Evolutionary conservation across 2,797 vertebrate genomes (phyloP).

Genomic region (Fratercula arctica): DNA sequence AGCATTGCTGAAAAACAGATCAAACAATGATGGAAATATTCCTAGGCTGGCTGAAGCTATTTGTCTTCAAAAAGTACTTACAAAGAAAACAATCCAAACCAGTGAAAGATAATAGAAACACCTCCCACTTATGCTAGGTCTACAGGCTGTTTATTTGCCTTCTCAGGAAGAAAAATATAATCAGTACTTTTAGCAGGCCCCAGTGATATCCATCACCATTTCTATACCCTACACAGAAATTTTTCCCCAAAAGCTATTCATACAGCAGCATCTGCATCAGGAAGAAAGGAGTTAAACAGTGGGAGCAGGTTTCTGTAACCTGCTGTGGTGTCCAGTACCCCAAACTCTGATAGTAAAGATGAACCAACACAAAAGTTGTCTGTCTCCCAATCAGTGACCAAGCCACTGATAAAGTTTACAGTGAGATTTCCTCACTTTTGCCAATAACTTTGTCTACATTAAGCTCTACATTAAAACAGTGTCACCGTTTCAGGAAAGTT

Average conservation of each 20-base stretch:
- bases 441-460: neutral
- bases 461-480: neutral
- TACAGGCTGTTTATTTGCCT: neutral
- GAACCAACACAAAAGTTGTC: neutral
- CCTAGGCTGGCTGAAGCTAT: neutral
- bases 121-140: neutral
- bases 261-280: neutral
- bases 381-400: neutral
- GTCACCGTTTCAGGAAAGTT: neutral
- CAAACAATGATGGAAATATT: neutral
- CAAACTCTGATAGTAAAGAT: neutral
- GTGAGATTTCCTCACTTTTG: neutral
- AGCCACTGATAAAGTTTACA: neutral
- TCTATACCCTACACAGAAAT: neutral
- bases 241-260: neutral
- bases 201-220: neutral
- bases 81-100: neutral
- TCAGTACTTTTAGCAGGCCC: neutral
- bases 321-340: accelerated
- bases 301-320: neutral
- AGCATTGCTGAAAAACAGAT: neutral
- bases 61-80: neutral
- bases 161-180: neutral
- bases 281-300: neutral
- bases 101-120: neutral